A percentile compares a stretch with the other conserved stretches of the same genome.
Evolutionary conservation across 2,113 vertebrate species (phyloP).

Genomic region (Thomomys bottae): DNA sequence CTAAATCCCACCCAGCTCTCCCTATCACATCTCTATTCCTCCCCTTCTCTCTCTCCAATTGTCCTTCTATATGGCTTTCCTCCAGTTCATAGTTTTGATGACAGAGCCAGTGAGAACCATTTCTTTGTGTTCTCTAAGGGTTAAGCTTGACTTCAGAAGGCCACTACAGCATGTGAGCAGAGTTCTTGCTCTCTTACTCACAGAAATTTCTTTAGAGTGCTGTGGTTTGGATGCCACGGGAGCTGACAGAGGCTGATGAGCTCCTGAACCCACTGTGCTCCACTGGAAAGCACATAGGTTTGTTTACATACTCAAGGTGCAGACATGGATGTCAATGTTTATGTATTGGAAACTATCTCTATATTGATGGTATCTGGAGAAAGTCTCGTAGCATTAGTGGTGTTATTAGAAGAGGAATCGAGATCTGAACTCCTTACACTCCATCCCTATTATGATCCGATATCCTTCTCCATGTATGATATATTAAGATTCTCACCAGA

Average conservation of each 20-base stretch:
- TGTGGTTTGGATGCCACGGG: background rate
- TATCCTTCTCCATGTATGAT: background rate
- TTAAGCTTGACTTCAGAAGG: background rate
- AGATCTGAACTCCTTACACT: background rate
- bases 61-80: background rate
- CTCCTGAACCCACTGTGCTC: no score
- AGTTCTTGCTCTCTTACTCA: background rate
- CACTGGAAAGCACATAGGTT: no score
- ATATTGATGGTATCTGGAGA: background rate
- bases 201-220: background rate
- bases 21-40: background rate
- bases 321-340: background rate
- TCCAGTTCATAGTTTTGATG: background rate
- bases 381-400: background rate
- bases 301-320: no score
- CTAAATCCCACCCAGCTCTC: background rate
- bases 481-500: background rate
- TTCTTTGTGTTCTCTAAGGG: background rate
- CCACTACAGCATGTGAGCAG: background rate
- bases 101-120: background rate
- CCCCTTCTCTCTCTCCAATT: background rate
- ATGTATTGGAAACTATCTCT: background rate
- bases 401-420: background rate
- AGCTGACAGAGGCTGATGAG: no score
- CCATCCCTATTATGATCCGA: background rate